Evolutionary conservation across 2,888 invertebrate genomes (phyloP).

Genomic region (Synanthedon myopaeformis): DNA sequence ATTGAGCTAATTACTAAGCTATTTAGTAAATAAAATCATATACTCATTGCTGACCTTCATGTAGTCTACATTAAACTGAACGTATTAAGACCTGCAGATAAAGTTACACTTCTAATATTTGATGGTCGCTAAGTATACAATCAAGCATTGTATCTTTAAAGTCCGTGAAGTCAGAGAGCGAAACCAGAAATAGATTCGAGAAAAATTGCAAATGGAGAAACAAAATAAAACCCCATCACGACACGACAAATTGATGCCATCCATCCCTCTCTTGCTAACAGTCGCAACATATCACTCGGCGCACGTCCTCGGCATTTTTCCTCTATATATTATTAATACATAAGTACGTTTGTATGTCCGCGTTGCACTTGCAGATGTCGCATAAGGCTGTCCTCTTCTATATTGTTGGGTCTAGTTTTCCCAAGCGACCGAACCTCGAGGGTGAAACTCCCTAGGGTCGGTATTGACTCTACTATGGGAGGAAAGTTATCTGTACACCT

Average conservation of each 20-base stretch:
- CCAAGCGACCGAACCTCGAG: slow-evolving; percentile 68
- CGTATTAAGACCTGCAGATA: too few relatives aligned
- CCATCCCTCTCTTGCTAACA: slow-evolving; percentile 67
- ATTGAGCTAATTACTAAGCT: too few relatives aligned
- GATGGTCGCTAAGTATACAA: too few relatives aligned
- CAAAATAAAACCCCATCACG: slow-evolving; percentile 70
- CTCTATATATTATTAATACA: slow-evolving; percentile 71
- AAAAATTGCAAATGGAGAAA: slow-evolving; percentile 52
- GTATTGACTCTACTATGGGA: slow-evolving; percentile 70
- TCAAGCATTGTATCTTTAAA: too few relatives aligned
- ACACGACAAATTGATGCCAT: slow-evolving; percentile 69
- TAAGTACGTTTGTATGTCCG: slow-evolving; percentile 58
- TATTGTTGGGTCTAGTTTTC: slow-evolving; percentile 71
- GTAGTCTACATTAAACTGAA: too few relatives aligned
- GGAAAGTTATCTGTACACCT: slow-evolving; percentile 70
- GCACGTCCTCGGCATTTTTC: slow-evolving; percentile 69
- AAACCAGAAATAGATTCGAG: slow-evolving; percentile 22
- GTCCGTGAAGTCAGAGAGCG: background rate
- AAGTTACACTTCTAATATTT: too few relatives aligned
- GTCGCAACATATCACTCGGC: slow-evolving; percentile 67
- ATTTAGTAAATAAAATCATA: too few relatives aligned
- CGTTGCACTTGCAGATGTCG: slow-evolving; percentile 29
- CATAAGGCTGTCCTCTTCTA: slow-evolving; percentile 59
- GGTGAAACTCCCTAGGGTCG: slow-evolving; percentile 69
- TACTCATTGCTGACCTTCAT: too few relatives aligned